These are phyloP conservation scores for Ferdinandea cuprea DNA, from an alignment of 2,888 invertebrate species.

Conservation along the genomic window DNA sequence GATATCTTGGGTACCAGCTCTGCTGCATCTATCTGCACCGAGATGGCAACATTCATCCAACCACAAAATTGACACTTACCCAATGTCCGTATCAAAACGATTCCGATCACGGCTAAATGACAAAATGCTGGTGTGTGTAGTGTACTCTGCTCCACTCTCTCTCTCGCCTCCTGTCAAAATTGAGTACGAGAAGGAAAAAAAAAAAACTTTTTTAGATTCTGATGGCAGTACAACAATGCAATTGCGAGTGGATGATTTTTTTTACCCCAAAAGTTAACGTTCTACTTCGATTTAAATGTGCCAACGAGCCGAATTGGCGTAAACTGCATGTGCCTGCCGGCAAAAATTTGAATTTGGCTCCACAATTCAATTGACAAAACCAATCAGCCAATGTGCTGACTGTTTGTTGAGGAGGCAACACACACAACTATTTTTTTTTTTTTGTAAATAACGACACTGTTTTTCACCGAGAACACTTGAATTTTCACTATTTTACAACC, in stretches of 20 bases:
- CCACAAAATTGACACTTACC: conserved; percentile 61
- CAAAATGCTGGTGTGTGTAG: conserved; percentile 46
- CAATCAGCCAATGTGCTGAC: conserved; percentile 61
- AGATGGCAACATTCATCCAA: conserved; percentile 58
- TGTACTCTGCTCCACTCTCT: conserved; percentile 60
- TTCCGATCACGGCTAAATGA: conserved; percentile 63
- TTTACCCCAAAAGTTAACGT: conserved; percentile 72
- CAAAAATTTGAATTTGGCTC: conserved; percentile 62
- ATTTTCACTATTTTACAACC: conserved; percentile 77
- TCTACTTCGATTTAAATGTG: conserved; percentile 72
- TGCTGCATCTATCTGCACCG: conserved; percentile 36
- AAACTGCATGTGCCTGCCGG: conserved; percentile 45
- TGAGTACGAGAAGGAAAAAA: conserved; percentile 72
- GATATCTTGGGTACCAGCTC: conserved; percentile 14
- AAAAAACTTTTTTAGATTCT: conserved; percentile 69
- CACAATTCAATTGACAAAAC: conserved; percentile 71
- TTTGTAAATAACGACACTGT: conserved; percentile 75
- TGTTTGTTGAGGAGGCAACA: conserved; percentile 70
- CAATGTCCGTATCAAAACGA: conserved; percentile 64
- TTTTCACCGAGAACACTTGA: conserved; percentile 70
- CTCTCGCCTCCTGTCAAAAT: conserved; percentile 72
- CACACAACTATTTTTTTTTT: conserved; percentile 66
- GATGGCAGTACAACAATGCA: conserved; percentile 74
- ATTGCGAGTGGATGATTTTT: conserved; percentile 71
- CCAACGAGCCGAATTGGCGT: conserved; percentile 63